A percentile compares a stretch with the other conserved stretches of the same genome.
These are phyloP conservation scores for Microctenopoma lineatum DNA, from an alignment of 2,797 vertebrate species.

Conservation along the genomic window DNA sequence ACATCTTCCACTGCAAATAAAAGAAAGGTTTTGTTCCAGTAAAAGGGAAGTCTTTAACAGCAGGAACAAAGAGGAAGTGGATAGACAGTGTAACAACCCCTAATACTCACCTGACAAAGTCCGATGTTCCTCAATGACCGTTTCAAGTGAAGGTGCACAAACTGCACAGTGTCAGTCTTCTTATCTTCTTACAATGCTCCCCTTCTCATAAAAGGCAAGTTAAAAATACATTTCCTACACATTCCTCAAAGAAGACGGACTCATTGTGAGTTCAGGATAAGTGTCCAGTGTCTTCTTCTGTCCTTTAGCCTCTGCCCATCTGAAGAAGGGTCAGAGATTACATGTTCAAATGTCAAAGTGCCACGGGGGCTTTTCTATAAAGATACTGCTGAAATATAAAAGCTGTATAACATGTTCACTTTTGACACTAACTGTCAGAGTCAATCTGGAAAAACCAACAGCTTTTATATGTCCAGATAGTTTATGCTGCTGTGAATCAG, in stretches of 20 bases:
- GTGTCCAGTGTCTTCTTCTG: conserved; percentile 29
- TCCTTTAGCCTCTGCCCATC: conserved; percentile 35
- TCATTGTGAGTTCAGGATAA: conserved; percentile 18
- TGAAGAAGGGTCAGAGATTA: conserved; percentile 41
- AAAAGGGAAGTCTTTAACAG: not conserved
- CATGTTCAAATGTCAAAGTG: conserved; percentile 24
- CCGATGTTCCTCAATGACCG: not conserved
- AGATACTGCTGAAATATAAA: conserved; percentile 37
- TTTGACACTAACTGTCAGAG: conserved; percentile 36
- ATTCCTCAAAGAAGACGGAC: conserved; percentile 1
- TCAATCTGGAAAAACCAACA: conserved; percentile 24
- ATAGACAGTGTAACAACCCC: not conserved
- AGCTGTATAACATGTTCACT: conserved; percentile 20
- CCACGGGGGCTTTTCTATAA: conserved; percentile 22
- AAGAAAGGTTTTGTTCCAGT: not conserved
- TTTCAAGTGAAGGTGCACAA: not conserved
- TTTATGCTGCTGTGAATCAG: conserved; percentile 24
- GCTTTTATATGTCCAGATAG: conserved; percentile 23
- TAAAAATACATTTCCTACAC: conserved; percentile 19
- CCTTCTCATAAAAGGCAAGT: conserved; percentile 20
- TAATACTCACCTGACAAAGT: not conserved
- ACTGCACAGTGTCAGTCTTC: not conserved
- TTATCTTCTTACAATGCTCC: no score
- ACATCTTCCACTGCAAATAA: not conserved
- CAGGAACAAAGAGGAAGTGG: not conserved